phyloP scores from a whole-genome alignment of 2,888 invertebrate genomes.

The Drosophila austrosaltans region DNA sequence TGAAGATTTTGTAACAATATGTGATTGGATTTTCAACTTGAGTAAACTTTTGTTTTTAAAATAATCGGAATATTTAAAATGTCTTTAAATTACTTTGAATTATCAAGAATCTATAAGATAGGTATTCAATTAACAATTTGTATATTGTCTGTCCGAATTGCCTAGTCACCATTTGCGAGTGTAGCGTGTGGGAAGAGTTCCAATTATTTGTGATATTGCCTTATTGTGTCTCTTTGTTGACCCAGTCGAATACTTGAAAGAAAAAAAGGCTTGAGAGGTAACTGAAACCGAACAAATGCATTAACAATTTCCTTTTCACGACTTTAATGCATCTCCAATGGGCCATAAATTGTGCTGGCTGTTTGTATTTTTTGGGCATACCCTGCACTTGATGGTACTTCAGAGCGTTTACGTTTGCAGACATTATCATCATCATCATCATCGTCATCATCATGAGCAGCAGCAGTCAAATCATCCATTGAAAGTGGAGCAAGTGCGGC shows the following conservation, averaged over 20 bases:
- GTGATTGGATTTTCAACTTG: too few relatives aligned
- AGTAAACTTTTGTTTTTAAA: too few relatives aligned
- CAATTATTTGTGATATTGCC: slow-evolving; percentile 1
- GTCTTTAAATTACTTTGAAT: too few relatives aligned
- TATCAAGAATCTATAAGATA: too few relatives aligned
- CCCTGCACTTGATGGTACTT: slow-evolving; percentile 71
- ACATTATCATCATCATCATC: slow-evolving; percentile 21
- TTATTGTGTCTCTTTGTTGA: slow-evolving; percentile 31
- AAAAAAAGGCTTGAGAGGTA: slow-evolving; percentile 36
- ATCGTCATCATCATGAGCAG: neutral
- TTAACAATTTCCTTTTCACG: slow-evolving; percentile 64
- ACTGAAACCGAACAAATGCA: slow-evolving; percentile 53
- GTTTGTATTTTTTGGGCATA: slow-evolving; percentile 40
- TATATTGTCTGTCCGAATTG: neutral
- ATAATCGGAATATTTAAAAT: too few relatives aligned
- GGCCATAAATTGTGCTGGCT: slow-evolving; percentile 64
- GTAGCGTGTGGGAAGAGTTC: neutral
- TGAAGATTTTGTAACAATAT: neutral
- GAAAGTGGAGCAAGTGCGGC: slow-evolving; percentile 47
- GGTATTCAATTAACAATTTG: too few relatives aligned
- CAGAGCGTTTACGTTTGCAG: slow-evolving; percentile 41
- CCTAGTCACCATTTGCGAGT: neutral
- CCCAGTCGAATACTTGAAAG: slow-evolving; percentile 17
- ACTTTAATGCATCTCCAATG: slow-evolving; percentile 75
- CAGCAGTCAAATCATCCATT: slow-evolving; percentile 13